phyloP scores from a whole-genome alignment of 2,888 invertebrate species.

The Harpalus rufipes region DNA sequence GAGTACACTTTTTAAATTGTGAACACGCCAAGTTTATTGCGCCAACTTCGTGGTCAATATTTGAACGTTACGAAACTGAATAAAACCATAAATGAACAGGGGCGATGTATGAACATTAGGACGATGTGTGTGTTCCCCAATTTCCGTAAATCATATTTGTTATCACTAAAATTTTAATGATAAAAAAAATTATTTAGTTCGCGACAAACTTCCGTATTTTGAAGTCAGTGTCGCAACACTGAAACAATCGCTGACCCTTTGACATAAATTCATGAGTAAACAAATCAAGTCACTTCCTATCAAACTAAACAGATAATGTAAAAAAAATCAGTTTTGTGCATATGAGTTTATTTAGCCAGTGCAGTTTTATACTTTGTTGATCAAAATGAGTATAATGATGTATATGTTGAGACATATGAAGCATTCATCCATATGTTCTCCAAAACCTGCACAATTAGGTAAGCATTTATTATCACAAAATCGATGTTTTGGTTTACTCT shows the following conservation, averaged over 20 bases:
- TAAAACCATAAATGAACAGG: too few species aligned
- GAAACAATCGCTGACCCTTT: conserved; percentile 25
- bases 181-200: too few species aligned
- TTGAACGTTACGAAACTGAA: too few species aligned
- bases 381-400: conserved; percentile 75
- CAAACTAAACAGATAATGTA: conserved; percentile 30
- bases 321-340: conserved; percentile 16
- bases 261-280: conserved; percentile 23
- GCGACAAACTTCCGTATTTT: conserved; percentile 5
- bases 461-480: too few species aligned
- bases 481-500: too few species aligned
- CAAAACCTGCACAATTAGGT: conserved; percentile 69
- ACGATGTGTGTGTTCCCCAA: too few species aligned
- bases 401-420: conserved; percentile 74
- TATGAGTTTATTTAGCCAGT: not conserved
- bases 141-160: not conserved
- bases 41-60: too few species aligned
- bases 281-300: conserved; percentile 20
- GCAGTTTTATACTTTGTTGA: not conserved
- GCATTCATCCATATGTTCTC: conserved; percentile 70
- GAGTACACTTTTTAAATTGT: too few species aligned
- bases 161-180: not conserved
- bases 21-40: too few species aligned
- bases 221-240: conserved; percentile 4
- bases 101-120: too few species aligned